These are phyloP conservation scores for Nemurella pictetii DNA, from an alignment of 2,888 invertebrate genomes.

Conservation along the genomic window DNA sequence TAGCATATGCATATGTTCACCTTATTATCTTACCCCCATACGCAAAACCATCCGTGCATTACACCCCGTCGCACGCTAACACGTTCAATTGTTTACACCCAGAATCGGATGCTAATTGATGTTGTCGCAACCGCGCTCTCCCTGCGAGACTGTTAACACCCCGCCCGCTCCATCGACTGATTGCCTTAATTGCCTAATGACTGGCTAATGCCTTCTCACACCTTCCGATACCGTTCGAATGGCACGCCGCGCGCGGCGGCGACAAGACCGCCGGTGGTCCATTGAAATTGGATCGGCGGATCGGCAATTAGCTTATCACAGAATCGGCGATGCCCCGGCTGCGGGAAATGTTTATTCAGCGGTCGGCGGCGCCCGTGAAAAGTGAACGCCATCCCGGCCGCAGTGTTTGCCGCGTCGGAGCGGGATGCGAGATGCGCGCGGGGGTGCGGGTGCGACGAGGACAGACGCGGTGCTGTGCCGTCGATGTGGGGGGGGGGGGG, in stretches of 20 bases:
- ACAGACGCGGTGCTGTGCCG: too few species aligned
- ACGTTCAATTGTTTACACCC: too few species aligned
- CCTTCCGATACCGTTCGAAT: not conserved
- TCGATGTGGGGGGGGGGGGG: not conserved
- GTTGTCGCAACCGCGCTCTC: too few species aligned
- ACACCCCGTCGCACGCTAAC: too few species aligned
- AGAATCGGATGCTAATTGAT: too few species aligned
- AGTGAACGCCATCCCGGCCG: not conserved
- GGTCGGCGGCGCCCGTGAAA: constrained; percentile 3
- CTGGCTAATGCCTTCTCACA: not conserved
- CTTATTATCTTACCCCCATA: too few species aligned
- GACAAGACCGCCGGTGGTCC: too few species aligned
- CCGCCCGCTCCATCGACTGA: not conserved
- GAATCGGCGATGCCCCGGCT: not conserved
- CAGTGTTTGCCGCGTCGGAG: not conserved
- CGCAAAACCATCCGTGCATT: too few species aligned
- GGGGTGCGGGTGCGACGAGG: not conserved
- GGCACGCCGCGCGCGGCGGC: not conserved
- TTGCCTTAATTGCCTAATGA: not conserved
- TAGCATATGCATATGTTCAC: too few species aligned
- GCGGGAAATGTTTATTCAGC: constrained; percentile 23
- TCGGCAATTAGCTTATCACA: not conserved
- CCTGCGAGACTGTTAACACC: too few species aligned
- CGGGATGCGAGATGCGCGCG: not conserved
- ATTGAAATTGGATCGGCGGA: not conserved